Evolutionary conservation across 2,797 vertebrate species (phyloP), one percentile per base, ranked within the genome.

Genomic region (Labeo calbasu): DNA sequence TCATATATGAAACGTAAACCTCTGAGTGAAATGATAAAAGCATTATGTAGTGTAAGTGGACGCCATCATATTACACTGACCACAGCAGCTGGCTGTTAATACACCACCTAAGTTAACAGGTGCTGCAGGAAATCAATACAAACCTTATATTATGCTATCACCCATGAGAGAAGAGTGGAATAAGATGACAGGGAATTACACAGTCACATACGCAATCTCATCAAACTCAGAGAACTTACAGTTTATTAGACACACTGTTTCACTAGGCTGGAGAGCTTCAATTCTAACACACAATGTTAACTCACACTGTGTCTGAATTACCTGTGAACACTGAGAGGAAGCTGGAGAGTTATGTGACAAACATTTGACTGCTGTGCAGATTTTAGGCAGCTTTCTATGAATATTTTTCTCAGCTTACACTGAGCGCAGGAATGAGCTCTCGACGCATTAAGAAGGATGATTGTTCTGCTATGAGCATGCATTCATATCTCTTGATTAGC

Each of bases 121-220:
- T 91, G 81, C 86, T 80, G 66, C 50, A 81, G 51, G 6, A 89
- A 92, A 93, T 92, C 89, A 91, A 92, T 92, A 84, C 75, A 84
- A 89, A 86, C 85, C 80, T 81, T 65, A 48, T 66, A 81, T 76
- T 83, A 63, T 82, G 86, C 83, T 77, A 43, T 87, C 90, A 36
- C 79, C 21, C 70, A 83, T 57, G 10, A 63, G 50, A 72, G 13
- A n/a, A 83, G n/a, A 71, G 84, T 81, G 59, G 65, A 86, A 86
- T 87, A 70, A 83, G 43, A 51, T 79, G 32, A 48, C 7, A 79
- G 79, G 71, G 82, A 85, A 87, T 40, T 4, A 53, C 15, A 55
- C 14, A 63, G 48, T 32, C 46, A n/a, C 53, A 53, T 51, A 23
- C 2, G 2, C 43, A 66, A 65, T 36, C 61, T 79, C 25, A 66